Evolutionary conservation across 2,113 vertebrate species (phyloP).

Genomic region (Eidolon helvum): DNA sequence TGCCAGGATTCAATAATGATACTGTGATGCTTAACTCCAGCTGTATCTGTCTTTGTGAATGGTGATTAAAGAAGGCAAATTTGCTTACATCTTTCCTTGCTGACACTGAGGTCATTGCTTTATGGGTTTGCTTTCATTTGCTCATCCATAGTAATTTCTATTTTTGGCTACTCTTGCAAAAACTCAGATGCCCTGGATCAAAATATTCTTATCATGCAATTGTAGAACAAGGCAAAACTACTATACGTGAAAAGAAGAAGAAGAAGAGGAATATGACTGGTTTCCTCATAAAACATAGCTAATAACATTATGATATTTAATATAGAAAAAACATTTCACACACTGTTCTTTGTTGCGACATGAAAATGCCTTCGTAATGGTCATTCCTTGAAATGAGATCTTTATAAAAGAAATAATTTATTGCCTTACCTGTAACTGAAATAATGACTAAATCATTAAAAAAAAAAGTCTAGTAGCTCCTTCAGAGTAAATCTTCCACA

Average conservation of each 20-base stretch:
- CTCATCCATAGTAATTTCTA: slow-evolving; percentile 83
- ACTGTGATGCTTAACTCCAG: slow-evolving; percentile 72
- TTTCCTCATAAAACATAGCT: slow-evolving; percentile 80
- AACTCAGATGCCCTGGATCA: slow-evolving; percentile 79
- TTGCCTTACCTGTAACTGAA: slow-evolving; percentile 83
- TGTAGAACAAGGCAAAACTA: slow-evolving; percentile 59
- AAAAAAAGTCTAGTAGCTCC: slow-evolving; percentile 77
- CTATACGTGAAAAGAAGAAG: background rate
- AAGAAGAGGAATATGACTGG: background rate
- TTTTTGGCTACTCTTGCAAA: slow-evolving; percentile 82
- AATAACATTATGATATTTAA: slow-evolving; percentile 81
- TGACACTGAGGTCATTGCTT: slow-evolving; percentile 83
- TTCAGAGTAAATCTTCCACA: slow-evolving; percentile 85
- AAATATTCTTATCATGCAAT: slow-evolving; percentile 79
- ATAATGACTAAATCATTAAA: slow-evolving; percentile 82
- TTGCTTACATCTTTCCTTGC: slow-evolving; percentile 83
- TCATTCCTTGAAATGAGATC: slow-evolving; percentile 76
- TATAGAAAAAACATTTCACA: slow-evolving; percentile 71
- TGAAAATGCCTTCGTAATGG: slow-evolving; percentile 77
- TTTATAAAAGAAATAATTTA: slow-evolving; percentile 83
- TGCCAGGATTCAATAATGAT: slow-evolving; percentile 74
- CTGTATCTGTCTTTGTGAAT: slow-evolving; percentile 82
- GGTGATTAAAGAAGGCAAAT: slow-evolving; percentile 84
- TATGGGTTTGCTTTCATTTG: slow-evolving; percentile 84
- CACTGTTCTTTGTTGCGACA: slow-evolving; percentile 75